Base-by-base conservation (phyloP, 2,797 vertebrate species). In the Todus mexicanus region DNA sequence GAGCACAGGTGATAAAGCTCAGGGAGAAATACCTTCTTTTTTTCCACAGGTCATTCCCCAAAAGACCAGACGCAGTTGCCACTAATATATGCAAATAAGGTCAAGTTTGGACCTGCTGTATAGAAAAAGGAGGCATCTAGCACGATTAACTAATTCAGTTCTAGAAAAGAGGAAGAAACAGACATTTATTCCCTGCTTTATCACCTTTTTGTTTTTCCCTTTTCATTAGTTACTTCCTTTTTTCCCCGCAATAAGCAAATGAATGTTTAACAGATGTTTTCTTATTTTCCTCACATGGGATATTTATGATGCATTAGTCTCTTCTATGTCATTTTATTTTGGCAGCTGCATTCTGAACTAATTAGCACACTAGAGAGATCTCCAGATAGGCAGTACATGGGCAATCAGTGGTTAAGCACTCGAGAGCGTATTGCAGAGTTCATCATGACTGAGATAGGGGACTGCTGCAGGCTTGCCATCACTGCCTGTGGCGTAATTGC, bases 401-500 rank as follows among this genome's bases (percentile, higher is more conserved):
- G 64, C 92, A 96, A 19, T 33, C 82, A 92, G 91, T 50, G 33
- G 93, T 96, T 96, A 96, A 96, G 78, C 78, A 10, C 56, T 45
- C 74, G 82, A 21, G 73, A 80, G 80, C 87, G 92, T 86, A 68
- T 37, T 85, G 73, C 92, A 70, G 93, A 86, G 90, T 66, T 83
- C 69, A 6, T 72, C 16, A 21, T 74, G 80, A 59, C 66, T 86
- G 92, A 87, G 85, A 61, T 38, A 21, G 5, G 63, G 76, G 33
- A 71, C 50, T 86, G 94, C 81, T 83, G 94, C 72, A n/a, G 61
- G 90, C 92, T 91, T 94, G 92, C 91, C 35, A 0, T 86, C 96
- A 65, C 96, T 86, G 95, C 95, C 35, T 97, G 97, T 50, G 96
- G 95, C 84, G 61, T 97, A 96, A 97, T 92, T 97, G 96, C 95